Base-by-base conservation (phyloP, 1,140 invertebrate genomes). In the Cephus cinctus region DNA sequence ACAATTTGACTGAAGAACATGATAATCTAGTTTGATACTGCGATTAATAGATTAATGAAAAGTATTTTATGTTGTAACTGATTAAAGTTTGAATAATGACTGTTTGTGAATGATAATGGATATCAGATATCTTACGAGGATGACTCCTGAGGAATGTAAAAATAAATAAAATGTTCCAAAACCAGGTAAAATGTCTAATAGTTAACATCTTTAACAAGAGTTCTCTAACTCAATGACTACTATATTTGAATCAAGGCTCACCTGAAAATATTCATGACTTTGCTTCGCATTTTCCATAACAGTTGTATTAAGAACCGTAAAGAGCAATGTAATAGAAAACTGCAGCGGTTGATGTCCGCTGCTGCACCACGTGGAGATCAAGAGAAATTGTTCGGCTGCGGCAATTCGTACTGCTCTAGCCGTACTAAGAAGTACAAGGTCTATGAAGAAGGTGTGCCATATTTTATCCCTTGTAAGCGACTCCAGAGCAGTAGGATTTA, bases 371-470 rank as follows among this genome's bases (percentile, higher is more conserved):
- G 89, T 81, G 49, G 88, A 88, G 58, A 93, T 90, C 11, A 90
- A 75, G 44, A 88, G 82, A 70, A 95, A 85, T 69, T 94, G 90
- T 64, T 95, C 91, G 1, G 86, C 82, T 1, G 90, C 89, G 16
- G 85, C 82, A 49, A 85, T 78, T 40, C 92, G 79, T 34, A 95
- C 81, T 14, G 83, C 77, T 16, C 86, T 81, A 48, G 83, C 83
- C 9, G 83, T 84, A 67, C 87, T 88, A 36, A 93, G 81, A 20
- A 98, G 80, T 47, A 98, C 85, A 50, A 96, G 78, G 70, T 95
- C 93, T 51, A 95, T 87, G 12, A 96, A 86, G 64, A 96, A 94
- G 19, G 85, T 84, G 53, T 92, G 86, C 87, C 92, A 89, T 73
- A 87, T 85, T 45, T 85, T 80, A 54, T 94, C 89, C 56, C 81